These are phyloP conservation scores for Varanus komodoensis DNA, from an alignment of 2,113 vertebrate species.

Conservation along the genomic window DNA sequence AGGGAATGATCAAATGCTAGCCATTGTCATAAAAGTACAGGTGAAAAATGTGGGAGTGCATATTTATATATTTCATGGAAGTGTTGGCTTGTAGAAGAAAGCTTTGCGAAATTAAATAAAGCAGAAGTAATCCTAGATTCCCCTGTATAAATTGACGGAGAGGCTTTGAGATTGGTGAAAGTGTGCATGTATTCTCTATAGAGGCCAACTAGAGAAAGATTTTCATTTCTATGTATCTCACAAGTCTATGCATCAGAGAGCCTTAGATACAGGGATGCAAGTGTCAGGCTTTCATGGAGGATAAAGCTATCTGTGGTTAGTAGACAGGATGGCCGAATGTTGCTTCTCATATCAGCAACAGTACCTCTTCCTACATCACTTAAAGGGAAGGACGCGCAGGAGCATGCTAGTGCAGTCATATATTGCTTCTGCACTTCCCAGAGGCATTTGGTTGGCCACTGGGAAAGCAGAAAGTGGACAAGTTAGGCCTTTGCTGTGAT, in stretches of 20 bases:
- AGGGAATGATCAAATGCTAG: accelerated
- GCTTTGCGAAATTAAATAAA: constrained; percentile 5
- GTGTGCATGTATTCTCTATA: not conserved
- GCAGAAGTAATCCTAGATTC: not conserved
- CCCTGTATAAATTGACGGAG: not conserved
- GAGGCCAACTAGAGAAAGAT: not conserved
- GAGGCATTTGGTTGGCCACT: no score
- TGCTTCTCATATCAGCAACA: no score
- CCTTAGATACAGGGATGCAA: not conserved
- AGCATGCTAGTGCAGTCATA: no score
- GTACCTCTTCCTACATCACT: no score
- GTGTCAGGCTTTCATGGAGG: not conserved
- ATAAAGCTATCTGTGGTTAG: no score
- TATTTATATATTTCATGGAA: not conserved
- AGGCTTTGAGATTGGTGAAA: not conserved
- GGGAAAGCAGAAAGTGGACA: no score
- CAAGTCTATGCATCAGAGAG: not conserved
- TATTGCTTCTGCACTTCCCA: no score
- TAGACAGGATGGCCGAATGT: no score
- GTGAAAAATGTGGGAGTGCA: not conserved
- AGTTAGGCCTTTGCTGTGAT: no score
- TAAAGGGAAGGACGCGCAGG: no score
- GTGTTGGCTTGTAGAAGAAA: not conserved
- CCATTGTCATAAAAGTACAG: accelerated
- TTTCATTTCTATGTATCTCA: not conserved